phyloP scores from a whole-genome alignment of 2,113 vertebrate genomes.

The Phylloscopus whistleri region DNA sequence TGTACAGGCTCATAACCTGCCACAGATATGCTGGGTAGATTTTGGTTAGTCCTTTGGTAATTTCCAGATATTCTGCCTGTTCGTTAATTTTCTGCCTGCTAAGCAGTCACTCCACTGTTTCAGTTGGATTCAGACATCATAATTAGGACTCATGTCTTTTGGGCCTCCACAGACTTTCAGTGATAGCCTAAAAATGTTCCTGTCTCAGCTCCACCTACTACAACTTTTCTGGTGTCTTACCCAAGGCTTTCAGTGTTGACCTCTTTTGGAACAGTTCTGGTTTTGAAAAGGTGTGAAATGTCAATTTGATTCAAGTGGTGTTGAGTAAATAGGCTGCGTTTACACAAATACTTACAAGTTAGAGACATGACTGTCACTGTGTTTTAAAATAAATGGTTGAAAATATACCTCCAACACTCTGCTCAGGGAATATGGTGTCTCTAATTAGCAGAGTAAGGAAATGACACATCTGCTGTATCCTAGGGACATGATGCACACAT shows the following conservation, averaged over 20 bases:
- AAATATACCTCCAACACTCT: background rate
- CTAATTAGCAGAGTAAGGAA: conserved; percentile 67
- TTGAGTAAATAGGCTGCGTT: conserved; percentile 48
- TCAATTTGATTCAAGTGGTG: conserved; percentile 25
- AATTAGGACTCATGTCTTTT: background rate
- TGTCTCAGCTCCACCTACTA: background rate
- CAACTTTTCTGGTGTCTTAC: background rate
- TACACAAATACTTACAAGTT: conserved; percentile 36
- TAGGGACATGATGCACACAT: conserved; percentile 18
- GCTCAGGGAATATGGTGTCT: conserved; percentile 42
- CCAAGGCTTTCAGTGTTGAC: background rate
- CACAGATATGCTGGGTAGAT: background rate
- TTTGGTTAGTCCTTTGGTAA: background rate
- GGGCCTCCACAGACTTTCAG: background rate
- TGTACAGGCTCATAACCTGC: background rate
- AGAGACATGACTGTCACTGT: conserved; percentile 27
- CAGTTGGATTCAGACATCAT: background rate
- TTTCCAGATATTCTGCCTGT: background rate
- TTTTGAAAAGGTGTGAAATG: conserved; percentile 52
- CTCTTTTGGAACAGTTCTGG: background rate
- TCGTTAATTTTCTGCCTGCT: background rate
- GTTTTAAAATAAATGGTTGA: conserved; percentile 56
- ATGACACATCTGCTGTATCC: conserved; percentile 33
- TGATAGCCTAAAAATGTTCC: background rate
- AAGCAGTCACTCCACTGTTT: background rate